phyloP scores from a whole-genome alignment of 2,113 vertebrate species.

The Elephantulus edwardii region DNA sequence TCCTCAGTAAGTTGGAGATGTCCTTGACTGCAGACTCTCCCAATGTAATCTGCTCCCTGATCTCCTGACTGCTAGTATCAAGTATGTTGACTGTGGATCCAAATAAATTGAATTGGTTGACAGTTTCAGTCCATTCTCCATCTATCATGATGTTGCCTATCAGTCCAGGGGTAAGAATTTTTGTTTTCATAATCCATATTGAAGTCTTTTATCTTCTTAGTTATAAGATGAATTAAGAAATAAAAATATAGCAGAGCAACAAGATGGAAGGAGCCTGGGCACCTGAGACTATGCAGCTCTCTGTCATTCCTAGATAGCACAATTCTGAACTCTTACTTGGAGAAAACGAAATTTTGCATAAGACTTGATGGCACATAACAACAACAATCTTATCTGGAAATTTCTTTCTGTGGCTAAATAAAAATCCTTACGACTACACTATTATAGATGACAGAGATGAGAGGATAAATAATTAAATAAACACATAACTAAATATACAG shows the following conservation, averaged over 20 bases:
- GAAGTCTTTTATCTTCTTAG: too few relatives aligned
- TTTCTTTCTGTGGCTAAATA: background rate
- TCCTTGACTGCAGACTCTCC: too few relatives aligned
- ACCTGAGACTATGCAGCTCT: background rate
- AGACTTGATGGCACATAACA: too few relatives aligned
- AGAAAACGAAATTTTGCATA: background rate
- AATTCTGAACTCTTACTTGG: background rate
- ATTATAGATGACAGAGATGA: background rate
- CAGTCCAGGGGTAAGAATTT: too few relatives aligned
- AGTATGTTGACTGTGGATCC: too few relatives aligned
- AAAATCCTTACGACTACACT: background rate
- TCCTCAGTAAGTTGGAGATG: too few relatives aligned
- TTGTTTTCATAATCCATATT: too few relatives aligned
- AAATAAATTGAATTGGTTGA: too few relatives aligned
- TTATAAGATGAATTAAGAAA: background rate
- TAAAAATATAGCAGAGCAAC: background rate
- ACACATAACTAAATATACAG: background rate
- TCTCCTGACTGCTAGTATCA: too few relatives aligned
- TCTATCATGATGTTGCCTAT: too few relatives aligned
- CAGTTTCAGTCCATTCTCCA: too few relatives aligned
- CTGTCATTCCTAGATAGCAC: background rate
- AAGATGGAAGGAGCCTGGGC: background rate
- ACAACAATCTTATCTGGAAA: background rate
- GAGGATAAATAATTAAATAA: background rate
- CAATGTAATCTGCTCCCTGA: too few relatives aligned